Evolutionary conservation across 2,888 invertebrate species (phyloP).

Genomic region (Eristalis tenax): DNA sequence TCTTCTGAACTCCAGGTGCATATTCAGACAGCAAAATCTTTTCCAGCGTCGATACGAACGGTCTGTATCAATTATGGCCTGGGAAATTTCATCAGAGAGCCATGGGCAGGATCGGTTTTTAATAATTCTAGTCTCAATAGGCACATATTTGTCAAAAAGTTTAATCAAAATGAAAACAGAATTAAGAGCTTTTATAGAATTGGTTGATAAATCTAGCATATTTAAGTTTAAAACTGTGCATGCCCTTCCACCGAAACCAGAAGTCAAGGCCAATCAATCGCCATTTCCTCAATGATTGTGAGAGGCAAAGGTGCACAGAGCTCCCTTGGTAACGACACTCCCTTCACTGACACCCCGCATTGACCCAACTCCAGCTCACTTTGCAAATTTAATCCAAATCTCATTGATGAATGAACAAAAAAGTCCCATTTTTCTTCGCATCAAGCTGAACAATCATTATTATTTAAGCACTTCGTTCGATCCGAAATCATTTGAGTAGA

Average conservation of each 20-base stretch:
- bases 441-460: slow-evolving; percentile 29
- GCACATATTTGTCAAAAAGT: too few species aligned
- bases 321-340: not conserved
- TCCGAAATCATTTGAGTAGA: slow-evolving; percentile 22
- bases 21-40: too few species aligned
- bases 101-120: too few species aligned
- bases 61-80: too few species aligned
- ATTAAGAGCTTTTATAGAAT: too few species aligned
- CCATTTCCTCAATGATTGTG: not conserved
- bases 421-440: not conserved
- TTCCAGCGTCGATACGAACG: too few species aligned
- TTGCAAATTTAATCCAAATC: not conserved
- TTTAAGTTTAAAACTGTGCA: too few species aligned
- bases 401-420: not conserved
- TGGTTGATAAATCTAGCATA: too few species aligned
- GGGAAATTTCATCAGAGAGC: too few species aligned
- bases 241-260: not conserved
- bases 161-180: too few species aligned
- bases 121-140: too few species aligned
- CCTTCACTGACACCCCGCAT: not conserved
- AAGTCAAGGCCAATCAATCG: not conserved
- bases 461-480: slow-evolving; percentile 23
- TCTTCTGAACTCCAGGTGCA: too few species aligned
- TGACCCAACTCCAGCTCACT: not conserved
- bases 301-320: not conserved